Conservation (phyloP, 1,140 invertebrate genomes). For the Euwallacea similis region DNA sequence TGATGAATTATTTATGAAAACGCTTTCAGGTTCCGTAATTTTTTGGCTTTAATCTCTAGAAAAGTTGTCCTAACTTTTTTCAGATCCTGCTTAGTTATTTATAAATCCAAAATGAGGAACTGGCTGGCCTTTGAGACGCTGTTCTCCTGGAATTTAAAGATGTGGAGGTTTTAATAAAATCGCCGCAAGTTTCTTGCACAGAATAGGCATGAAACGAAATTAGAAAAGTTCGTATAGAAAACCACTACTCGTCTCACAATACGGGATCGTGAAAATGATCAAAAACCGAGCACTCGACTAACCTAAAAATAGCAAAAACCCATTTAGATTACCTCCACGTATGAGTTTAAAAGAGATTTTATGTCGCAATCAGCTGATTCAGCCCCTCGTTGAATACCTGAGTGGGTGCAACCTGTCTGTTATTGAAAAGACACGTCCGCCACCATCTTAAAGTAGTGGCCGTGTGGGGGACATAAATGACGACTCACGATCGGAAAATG, state of each 20-base stretch:
- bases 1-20: constrained; percentile 40
- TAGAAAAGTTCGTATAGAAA: too few species aligned
- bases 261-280: background rate
- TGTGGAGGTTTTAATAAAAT: background rate
- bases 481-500: too few species aligned
- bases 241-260: too few species aligned
- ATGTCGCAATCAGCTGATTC: constrained; percentile 43
- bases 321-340: constrained; percentile 41
- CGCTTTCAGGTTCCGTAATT: constrained; percentile 38
- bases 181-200: too few species aligned
- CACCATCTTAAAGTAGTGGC: background rate
- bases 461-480: too few species aligned
- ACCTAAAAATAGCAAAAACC: constrained; percentile 13
- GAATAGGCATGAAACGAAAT: too few species aligned
- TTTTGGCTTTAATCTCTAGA: constrained; percentile 38
- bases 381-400: constrained; percentile 43
- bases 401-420: constrained; percentile 41
- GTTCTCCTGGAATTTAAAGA: background rate
- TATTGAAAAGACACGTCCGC: constrained; percentile 46
- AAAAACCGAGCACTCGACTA: constrained; percentile 6
- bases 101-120: constrained; percentile 21
- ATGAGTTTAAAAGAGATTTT: constrained; percentile 46
- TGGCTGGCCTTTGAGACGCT: background rate
- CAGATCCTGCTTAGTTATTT: constrained; percentile 35
- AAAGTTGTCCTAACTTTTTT: constrained; percentile 34